Base-by-base conservation (phyloP, 2,113 vertebrate genomes). In the Coturnix japonica region DNA sequence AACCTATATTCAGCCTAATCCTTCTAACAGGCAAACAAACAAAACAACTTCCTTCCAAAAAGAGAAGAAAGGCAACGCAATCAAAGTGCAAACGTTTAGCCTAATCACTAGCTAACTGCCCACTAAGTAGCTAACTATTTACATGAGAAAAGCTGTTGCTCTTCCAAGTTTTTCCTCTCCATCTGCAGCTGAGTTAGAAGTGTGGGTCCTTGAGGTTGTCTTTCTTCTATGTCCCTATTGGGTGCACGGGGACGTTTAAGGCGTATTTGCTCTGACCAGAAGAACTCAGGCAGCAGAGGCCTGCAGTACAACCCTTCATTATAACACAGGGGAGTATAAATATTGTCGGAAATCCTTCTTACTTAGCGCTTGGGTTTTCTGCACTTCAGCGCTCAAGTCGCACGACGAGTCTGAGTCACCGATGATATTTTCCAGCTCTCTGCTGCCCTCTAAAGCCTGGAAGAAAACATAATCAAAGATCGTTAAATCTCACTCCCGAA, bases 381-480 rank as follows among this genome's bases (percentile, higher is more conserved):
- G 81, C 63, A 98, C 66, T 79, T 99, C 98, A 65, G 72, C 88
- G 51, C 92, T 94, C 87, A 98, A 95, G 78, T 85, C 44, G 66
- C 93, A 43, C 39, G 96, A 67, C 3, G 70, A 69, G 65, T 53
- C 54, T 1, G 90, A 88, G 80, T 86, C 65, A 11, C 97, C 96
- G 14, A 97, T 31, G 70, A 98, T 85, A 53, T 91, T 97, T 92
- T 95, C 97, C 96, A 99, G 98, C 98, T 99, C 98, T 97, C 96
- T 98, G 91, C 96, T 98, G 98, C 98, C 98, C 97, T 98, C 98
- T 97, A 98, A 96, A 98, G 98, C 97, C 98, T 98, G 81, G 54
- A 94, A 97, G 96, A 53, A 89, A 53, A 74, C 37, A 53, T 3
- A 65, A 93, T 56, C 64, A 44, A 78, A 85, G 31, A 66, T 31